Evolutionary conservation across 2,888 invertebrate genomes (phyloP), one percentile per base, ranked within the genome.

Genomic region (Trachelus stipa): DNA sequence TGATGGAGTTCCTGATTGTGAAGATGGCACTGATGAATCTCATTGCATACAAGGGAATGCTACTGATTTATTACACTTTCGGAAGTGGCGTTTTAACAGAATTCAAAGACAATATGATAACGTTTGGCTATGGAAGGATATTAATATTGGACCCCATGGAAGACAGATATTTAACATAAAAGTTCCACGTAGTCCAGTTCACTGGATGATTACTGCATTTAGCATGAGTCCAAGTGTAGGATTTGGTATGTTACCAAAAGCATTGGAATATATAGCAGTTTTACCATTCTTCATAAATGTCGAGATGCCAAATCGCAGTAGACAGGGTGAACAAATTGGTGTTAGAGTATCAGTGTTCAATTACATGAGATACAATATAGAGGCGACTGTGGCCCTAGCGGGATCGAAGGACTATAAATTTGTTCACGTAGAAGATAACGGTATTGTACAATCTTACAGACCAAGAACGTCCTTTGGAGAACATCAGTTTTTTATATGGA

Each of bases 281-380:
- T 93, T 98, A 69, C 98, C 98, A 30, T 98, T 99, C 94, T 98
- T 96, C 92, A 98, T 98, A 85, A 97, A 97, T 87, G 96, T 98
- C 75, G 98, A 99, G 91, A 97, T 98, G 93, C 98, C 98, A 0
- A 94, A 93, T 0, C 92, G 93, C 56, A 96, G 97, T 86, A 94
- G 96, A 68, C 96, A 97, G 90, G 98, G 98, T 6, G 98, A 99
- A 92, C 98, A 98, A 92, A 94, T 99, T 68, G 98, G 98, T 12
- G 94, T 99, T 40, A 94, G 98, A 37, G 97, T 98, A 0, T 96
- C 97, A 0, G 96, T 99, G 11, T 98, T 99, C 92, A 99, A 99
- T 93, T 98, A 98, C 92, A 96, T 97, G 96, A 94, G 94, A 74
- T 94, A 95, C 82, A 94, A 96, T 82, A 94, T 98, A 79, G 97